phyloP scores from a whole-genome alignment of 2,797 vertebrate species.

The Petrocephalus schoutedeni region DNA sequence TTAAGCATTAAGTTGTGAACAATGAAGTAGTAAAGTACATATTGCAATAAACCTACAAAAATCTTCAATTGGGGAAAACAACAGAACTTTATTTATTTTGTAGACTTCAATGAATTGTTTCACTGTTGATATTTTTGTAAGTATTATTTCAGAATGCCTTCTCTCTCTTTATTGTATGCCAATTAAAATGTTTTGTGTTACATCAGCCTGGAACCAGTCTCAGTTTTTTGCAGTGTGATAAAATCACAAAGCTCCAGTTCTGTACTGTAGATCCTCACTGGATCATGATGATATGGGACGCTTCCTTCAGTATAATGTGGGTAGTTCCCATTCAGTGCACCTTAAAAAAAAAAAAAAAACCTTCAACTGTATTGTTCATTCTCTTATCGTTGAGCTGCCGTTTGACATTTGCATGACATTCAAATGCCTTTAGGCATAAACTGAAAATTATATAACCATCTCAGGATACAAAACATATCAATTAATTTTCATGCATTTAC shows the following conservation, averaged over 20 bases:
- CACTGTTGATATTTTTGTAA: slow-evolving; percentile 42
- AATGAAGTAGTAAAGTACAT: neutral
- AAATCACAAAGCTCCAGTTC: slow-evolving; percentile 32
- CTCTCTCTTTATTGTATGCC: slow-evolving; percentile 29
- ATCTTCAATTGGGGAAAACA: slow-evolving; percentile 25
- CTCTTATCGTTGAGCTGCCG: neutral
- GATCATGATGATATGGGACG: slow-evolving; percentile 26
- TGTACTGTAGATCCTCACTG: slow-evolving; percentile 31
- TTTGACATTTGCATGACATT: slow-evolving; percentile 3
- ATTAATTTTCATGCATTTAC: neutral
- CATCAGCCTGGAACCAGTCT: slow-evolving; percentile 22
- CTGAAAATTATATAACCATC: neutral
- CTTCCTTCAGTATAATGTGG: slow-evolving; percentile 27
- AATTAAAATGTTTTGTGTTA: slow-evolving; percentile 23
- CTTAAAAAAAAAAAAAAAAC: slow-evolving; percentile 36
- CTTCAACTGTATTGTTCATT: slow-evolving; percentile 18
- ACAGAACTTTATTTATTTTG: slow-evolving; percentile 44
- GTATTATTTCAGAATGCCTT: slow-evolving; percentile 52
- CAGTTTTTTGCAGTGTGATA: slow-evolving; percentile 28
- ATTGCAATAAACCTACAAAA: neutral
- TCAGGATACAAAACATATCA: slow-evolving; percentile 1
- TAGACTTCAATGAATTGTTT: slow-evolving; percentile 31
- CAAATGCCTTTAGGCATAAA: neutral
- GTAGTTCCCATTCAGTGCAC: slow-evolving; percentile 47
- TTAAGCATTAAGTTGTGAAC: slow-evolving; percentile 17